Evolutionary conservation across 2,888 invertebrate genomes (phyloP), one percentile per base, ranked within the genome.

Genomic region (Tetragonisca angustula): DNA sequence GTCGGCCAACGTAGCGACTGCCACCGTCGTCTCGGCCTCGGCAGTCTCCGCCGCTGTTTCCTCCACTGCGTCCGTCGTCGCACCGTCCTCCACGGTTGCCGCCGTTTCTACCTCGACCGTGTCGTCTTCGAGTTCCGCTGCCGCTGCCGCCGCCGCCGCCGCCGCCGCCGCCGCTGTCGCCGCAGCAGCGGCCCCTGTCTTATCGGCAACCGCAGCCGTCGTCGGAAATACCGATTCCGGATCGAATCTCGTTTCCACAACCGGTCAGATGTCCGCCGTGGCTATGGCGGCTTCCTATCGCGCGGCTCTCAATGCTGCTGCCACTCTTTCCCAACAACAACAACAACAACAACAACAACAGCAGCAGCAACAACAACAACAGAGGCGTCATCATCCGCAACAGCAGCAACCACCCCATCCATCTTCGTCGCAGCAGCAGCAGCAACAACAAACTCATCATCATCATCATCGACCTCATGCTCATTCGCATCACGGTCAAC

Each of bases 281-380:
- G 74, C 90, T 0, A 90, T 90, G 72, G 90, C 91, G 0, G 89
- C 91, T 5, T 91, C 91, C 6, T 91, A 92, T 82, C 90, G 91
- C 43, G 92, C 90, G 21, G 92, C 90, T 5, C 88, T 90, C 24
- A 91, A 87, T 77, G 92, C 89, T 2, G 91, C 91, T 15, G 89
- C 90, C 0, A 88, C 88, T 3, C 85, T 89, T 11, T 83, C 89
- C 4, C 90, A 89, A 79, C 91, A 90, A 78, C 88, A 88, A 50
- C 86, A 88, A 65, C 82, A 84, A 64, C 85, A 93, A 65, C 93
- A 94, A n/a, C 90, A 88, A 36, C 86, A 88, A 61, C 82, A 84
- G 61, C 85, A 93, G 65, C 93, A 94, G n/a, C 90, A 77, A 67
- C 82, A 79, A n/a, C 81, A 67, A 15, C 86, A 81, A 17, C 88